Evolutionary conservation across 2,888 invertebrate genomes (phyloP).

Genomic region (Yponomeuta sedellus): DNA sequence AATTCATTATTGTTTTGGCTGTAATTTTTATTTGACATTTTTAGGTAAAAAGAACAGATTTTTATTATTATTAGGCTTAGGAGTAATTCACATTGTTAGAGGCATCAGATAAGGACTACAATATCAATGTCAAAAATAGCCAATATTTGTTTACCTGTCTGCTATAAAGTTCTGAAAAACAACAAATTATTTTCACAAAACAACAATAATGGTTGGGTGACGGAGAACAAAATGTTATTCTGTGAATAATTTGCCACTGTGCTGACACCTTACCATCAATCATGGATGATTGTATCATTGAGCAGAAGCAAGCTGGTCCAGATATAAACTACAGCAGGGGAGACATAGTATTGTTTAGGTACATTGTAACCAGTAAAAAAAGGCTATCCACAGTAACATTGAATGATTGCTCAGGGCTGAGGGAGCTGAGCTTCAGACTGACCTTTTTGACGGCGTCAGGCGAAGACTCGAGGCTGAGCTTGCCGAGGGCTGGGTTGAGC

Average conservation of each 20-base stretch:
- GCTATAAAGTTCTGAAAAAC: not conserved
- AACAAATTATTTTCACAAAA: not conserved
- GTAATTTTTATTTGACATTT: too few relatives aligned
- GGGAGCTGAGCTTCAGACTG: slow-evolving; percentile 14
- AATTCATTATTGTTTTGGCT: too few relatives aligned
- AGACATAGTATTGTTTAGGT: too few relatives aligned
- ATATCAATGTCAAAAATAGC: not conserved
- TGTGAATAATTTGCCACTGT: too few relatives aligned
- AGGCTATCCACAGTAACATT: too few relatives aligned
- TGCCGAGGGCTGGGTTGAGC: slow-evolving; percentile 48
- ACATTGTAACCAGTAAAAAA: too few relatives aligned
- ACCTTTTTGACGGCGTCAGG: slow-evolving; percentile 54
- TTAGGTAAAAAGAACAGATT: too few relatives aligned
- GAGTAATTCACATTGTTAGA: too few relatives aligned
- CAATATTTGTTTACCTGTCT: not conserved
- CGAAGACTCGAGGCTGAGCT: slow-evolving; percentile 52
- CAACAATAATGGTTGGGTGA: not conserved
- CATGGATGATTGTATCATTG: not conserved
- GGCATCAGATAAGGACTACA: not conserved
- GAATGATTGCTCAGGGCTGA: too few relatives aligned
- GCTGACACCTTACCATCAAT: too few relatives aligned
- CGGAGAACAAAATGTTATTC: too few relatives aligned
- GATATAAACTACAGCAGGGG: not conserved
- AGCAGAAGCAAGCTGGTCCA: not conserved
- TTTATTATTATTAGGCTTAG: too few relatives aligned